Evolutionary conservation across 1,140 invertebrate genomes (phyloP), one percentile per base, ranked within the genome.

Genomic region (Drosophila littoralis): DNA sequence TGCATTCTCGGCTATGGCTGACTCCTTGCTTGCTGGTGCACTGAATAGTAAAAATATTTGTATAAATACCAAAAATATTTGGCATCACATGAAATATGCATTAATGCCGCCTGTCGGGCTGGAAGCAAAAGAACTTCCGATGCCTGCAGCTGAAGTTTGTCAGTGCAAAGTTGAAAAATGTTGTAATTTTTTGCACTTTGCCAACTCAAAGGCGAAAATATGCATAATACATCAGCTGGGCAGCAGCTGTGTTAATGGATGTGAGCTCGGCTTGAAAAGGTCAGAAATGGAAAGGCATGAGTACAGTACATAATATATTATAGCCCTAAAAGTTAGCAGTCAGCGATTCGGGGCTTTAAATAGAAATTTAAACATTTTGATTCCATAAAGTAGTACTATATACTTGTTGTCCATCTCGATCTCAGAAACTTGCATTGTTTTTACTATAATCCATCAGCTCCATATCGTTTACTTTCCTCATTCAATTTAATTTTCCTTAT

Each of bases 61-160:
- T 71, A 78, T 69, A 89, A 86, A 77, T 89, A 70, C 38, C 55
- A 67, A 72, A 79, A 83, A 80, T 79, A 75, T 77, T 77, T 79
- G 55, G 28, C 60, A 70, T 74, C 22, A 35, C 71, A 59, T 68
- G 17, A 63, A 75, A 60, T 43, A 71, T 64, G 58, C 66, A 63
- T 69, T 69, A 36, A 57, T 61, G 58, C 57, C 51, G 55, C 59
- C 32, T 15, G 8, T n/a, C 15, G 17, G 36, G 3, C 22, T 28
- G 22, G 0, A 32, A 13, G 36, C 45, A 61, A 9, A 28, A 54
- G 22, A 58, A 36, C 42, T 45, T 58, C 1, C 15, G 13, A 0
- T 12, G 54, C 66, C 32, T 35, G 33, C 33, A 42, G 43, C 67
- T 22, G 9, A 70, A 55, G 43, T 71, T 67, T 59, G 70, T 46